Base-by-base conservation (phyloP, 2,888 invertebrate genomes). In the Bombylius major region DNA sequence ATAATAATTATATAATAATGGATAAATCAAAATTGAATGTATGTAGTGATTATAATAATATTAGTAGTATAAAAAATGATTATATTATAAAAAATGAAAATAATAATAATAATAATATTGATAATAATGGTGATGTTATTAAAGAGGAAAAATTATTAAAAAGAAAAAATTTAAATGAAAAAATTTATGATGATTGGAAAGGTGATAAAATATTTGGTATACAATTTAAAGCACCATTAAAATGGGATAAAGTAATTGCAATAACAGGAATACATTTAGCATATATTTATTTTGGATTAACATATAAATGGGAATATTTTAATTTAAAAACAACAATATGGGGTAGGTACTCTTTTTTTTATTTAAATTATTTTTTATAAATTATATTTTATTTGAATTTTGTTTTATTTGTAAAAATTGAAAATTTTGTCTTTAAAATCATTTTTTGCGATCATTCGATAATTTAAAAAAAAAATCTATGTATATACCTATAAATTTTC, bases 171-270 rank as follows among this genome's bases (percentile, higher is more conserved):
- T 42, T 42, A 42, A 42, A 42, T 42, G 39, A 42, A 42, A 42
- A 42, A 42, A 42, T 42, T 4, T 42, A 42, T 42, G 39, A 42
- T 4, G 11, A 42, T 42, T 42, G 39, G 39, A 42, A 42, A 42
- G 39, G 39, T 42, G 39, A 42, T 42, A 42, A 42, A 33, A 57
- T 71, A 4, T 57, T 72, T 4, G 71, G 72, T 34, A 62, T 75
- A 57, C 76, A 79, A 5, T 82, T 82, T 57, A 65, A 78, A 47
- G 81, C 82, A 4, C 80, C 82, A 1, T 72, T 84, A n/a, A 79
- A 81, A 63, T 86, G 84, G 85, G 70, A 70, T 50, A 84, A 82
- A 64, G 73, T 80, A 14, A 73, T 82, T 58, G 70, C 72, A 34
- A 80, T 86, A 48, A 67, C 70, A 4, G 9, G 76, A 11, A 70